Conservation (phyloP, 2,113 vertebrate species). For the Haliaeetus leucogaster region DNA sequence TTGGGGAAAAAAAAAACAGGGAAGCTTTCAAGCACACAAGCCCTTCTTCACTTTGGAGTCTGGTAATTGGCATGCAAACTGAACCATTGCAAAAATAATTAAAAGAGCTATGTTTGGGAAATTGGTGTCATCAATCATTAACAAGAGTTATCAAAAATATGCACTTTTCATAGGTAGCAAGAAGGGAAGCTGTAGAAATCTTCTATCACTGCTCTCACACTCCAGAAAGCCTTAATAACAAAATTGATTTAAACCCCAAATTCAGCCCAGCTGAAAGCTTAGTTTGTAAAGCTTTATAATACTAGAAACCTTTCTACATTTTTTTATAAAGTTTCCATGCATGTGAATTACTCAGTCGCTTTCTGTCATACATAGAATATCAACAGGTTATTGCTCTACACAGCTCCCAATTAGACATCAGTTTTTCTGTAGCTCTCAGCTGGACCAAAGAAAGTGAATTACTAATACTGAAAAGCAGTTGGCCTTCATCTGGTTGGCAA, state of each 20-base stretch:
- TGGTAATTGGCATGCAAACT: background rate
- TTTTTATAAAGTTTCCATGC: background rate
- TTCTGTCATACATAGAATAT: background rate
- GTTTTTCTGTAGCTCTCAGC: background rate
- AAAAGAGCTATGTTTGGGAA: background rate
- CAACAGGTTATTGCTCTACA: background rate
- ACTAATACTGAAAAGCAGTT: background rate
- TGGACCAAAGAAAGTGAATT: background rate
- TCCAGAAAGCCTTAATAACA: background rate
- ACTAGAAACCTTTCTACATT: background rate
- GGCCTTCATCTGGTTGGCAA: background rate
- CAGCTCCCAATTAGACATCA: background rate
- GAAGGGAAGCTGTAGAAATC: background rate
- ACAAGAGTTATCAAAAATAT: background rate
- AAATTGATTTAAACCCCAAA: background rate
- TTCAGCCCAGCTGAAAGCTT: background rate
- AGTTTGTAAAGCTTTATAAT: background rate
- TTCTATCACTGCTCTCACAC: background rate
- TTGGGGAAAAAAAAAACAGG: background rate
- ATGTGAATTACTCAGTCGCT: background rate
- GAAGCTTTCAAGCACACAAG: background rate
- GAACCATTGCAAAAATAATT: slow-evolving; percentile 33
- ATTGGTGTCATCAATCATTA: background rate
- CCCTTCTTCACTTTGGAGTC: background rate
- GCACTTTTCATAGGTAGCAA: background rate